Conservation (phyloP, 2,888 invertebrate species). For the Neoaliturus tenellus region DNA sequence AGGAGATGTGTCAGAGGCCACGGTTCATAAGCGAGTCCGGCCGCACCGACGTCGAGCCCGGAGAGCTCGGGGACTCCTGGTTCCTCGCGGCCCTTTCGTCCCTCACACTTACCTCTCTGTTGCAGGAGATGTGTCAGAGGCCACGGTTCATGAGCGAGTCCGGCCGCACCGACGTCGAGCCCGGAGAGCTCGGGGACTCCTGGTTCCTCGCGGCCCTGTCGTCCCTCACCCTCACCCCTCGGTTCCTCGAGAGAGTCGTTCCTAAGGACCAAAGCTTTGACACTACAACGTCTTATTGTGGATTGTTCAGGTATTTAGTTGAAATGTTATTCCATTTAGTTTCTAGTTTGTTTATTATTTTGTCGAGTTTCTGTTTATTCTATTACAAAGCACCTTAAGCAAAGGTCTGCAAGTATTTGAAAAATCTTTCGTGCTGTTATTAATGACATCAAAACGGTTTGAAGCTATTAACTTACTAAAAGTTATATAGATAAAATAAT, state of each 20-base stretch:
- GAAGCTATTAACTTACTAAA: too few species aligned
- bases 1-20: constrained; percentile 77
- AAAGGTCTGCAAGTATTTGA: too few species aligned
- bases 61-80: constrained; percentile 73
- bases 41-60: constrained; percentile 75
- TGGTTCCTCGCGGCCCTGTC: constrained; percentile 80
- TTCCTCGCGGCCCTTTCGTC: background rate
- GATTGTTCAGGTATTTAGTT: constrained; percentile 82
- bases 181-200: constrained; percentile 77
- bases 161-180: constrained; percentile 73
- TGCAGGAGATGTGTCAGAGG: constrained; percentile 80
- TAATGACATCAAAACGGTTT: too few species aligned
- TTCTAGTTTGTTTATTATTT: too few species aligned
- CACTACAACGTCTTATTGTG: constrained; percentile 76
- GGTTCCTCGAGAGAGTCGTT: constrained; percentile 80
- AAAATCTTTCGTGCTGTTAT: too few species aligned
- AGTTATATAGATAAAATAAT: too few species aligned
- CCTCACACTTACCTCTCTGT: constrained; percentile 56
- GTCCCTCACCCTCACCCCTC: constrained; percentile 80
- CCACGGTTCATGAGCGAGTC: constrained; percentile 75
- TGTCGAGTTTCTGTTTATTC: too few species aligned
- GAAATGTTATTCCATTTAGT: too few species aligned
- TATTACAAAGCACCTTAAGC: too few species aligned
- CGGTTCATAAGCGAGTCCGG: constrained; percentile 73
- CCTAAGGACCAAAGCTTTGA: constrained; percentile 82